phyloP scores from a whole-genome alignment of 2,113 vertebrate genomes.

The Microtus pennsylvanicus region DNA sequence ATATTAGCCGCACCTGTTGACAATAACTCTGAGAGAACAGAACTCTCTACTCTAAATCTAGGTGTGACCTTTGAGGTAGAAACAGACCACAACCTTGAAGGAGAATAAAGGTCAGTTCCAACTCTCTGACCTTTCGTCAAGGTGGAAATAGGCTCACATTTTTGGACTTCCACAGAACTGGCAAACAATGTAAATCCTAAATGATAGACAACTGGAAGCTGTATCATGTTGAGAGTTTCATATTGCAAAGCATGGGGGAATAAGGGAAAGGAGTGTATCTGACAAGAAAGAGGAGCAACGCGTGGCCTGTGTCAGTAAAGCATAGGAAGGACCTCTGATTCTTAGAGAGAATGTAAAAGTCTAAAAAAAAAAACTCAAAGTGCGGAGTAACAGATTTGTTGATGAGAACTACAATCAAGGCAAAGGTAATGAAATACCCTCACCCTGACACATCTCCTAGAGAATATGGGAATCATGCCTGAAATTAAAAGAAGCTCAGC shows the following conservation, averaged over 20 bases:
- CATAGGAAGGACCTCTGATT: neutral
- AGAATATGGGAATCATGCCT: neutral
- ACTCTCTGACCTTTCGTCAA: too few species aligned
- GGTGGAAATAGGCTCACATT: too few species aligned
- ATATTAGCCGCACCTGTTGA: too few species aligned
- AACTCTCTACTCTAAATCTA: too few species aligned
- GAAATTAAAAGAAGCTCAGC: neutral
- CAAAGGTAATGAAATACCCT: neutral
- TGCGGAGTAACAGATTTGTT: neutral
- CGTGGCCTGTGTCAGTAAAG: neutral
- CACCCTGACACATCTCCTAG: neutral
- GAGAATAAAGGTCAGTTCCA: too few species aligned
- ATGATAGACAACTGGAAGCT: neutral
- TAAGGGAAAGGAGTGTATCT: neutral
- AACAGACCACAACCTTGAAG: too few species aligned
- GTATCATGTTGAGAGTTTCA: too few species aligned
- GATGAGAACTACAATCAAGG: neutral
- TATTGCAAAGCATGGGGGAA: neutral
- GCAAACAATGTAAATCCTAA: neutral
- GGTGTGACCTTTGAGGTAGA: too few species aligned
- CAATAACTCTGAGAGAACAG: too few species aligned
- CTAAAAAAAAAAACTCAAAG: neutral
- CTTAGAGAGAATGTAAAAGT: neutral
- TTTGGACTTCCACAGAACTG: too few species aligned
- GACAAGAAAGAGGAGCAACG: neutral